Percentiles rank a stretch among this genome's conserved stretches.
Evolutionary conservation across 2,797 vertebrate species (phyloP).

Genomic region (Microctenopoma stevenorrisi): DNA sequence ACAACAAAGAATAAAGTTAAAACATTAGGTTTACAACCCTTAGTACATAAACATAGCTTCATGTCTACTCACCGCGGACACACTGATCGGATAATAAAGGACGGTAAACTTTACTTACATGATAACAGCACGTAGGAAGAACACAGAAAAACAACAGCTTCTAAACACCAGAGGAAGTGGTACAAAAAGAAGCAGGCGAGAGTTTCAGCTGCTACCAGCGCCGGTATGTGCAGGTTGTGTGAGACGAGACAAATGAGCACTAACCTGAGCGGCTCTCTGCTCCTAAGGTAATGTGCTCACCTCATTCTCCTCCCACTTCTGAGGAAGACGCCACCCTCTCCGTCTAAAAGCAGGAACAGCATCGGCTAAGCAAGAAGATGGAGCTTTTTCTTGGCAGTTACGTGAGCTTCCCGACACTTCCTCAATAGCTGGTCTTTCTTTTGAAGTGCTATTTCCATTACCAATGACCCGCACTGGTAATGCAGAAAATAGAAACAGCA

Average conservation of each 20-base stretch:
- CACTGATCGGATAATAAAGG: conserved; percentile 23
- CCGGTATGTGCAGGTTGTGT: conserved; percentile 9
- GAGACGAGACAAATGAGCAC: conserved; percentile 41
- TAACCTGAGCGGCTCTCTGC: conserved; percentile 57
- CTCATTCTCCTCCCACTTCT: conserved; percentile 45
- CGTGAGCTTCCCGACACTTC: conserved; percentile 34
- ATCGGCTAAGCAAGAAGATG: conserved; percentile 55
- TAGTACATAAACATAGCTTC: conserved; percentile 8
- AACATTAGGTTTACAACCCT: background rate
- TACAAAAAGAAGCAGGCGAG: conserved; percentile 9
- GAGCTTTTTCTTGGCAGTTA: conserved; percentile 46
- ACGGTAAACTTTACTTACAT: conserved; percentile 63
- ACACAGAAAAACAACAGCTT: background rate
- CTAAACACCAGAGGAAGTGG: background rate
- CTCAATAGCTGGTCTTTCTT: conserved; percentile 5
- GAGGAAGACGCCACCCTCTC: conserved; percentile 56
- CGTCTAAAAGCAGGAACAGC: conserved; percentile 55
- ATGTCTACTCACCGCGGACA: conserved; percentile 28
- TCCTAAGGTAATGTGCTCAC: conserved; percentile 29
- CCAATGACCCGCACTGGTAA: background rate
- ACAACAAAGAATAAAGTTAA: background rate
- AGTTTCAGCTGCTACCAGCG: conserved; percentile 1
- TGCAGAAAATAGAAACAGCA: conserved; percentile 1
- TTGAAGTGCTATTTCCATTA: background rate
- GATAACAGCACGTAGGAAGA: conserved; percentile 1